phyloP scores from a whole-genome alignment of 2,797 vertebrate genomes.

The Scleropages formosus region DNA sequence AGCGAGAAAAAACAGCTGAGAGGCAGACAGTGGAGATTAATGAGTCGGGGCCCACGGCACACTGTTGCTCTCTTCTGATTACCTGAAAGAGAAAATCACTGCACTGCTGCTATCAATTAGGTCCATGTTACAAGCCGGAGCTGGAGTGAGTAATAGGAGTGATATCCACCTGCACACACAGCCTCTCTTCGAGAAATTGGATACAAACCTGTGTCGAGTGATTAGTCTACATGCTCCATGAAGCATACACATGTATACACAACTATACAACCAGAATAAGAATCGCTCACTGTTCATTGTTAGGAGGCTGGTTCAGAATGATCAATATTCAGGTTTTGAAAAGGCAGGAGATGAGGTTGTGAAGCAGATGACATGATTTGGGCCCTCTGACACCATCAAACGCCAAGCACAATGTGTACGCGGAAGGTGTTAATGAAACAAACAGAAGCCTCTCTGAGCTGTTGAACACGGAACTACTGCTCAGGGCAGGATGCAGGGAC shows the following conservation, averaged over 20 bases:
- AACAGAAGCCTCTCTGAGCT: not conserved
- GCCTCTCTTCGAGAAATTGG: too few species aligned
- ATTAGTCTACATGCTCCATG: too few species aligned
- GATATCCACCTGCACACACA: not conserved
- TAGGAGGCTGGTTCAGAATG: not conserved
- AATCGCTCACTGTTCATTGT: not conserved
- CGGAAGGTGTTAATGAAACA: conserved; percentile 27
- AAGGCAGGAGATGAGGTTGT: not conserved
- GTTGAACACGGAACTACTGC: not conserved
- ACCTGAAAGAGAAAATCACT: not conserved
- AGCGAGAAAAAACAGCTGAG: not conserved
- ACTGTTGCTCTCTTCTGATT: too few species aligned
- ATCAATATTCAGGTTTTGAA: conserved; percentile 24
- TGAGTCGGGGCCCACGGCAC: not conserved
- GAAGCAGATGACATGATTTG: too few species aligned
- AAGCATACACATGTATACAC: too few species aligned
- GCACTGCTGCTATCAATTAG: conserved; percentile 17
- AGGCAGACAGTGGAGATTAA: not conserved
- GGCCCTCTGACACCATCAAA: not conserved
- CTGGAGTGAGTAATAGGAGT: too few species aligned
- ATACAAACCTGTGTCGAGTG: too few species aligned
- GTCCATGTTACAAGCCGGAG: conserved; percentile 1
- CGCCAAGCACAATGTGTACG: not conserved
- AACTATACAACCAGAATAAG: not conserved
- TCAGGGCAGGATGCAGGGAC: not conserved